Evolutionary conservation across 1,140 invertebrate species (phyloP).

Genomic region (Macrosteles quadrilineatus): DNA sequence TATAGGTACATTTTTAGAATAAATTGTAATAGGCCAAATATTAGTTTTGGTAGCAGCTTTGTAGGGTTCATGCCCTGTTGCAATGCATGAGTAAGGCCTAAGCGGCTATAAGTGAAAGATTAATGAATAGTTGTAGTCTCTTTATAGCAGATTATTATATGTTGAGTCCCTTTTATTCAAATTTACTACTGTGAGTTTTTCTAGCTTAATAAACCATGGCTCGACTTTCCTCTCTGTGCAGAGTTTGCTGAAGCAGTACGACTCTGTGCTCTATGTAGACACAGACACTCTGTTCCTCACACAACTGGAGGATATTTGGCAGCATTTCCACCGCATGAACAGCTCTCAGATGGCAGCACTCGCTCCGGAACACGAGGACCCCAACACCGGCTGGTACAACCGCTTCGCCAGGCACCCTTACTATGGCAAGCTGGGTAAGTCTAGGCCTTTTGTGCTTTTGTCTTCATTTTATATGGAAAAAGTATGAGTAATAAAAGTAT

Average conservation of each 20-base stretch:
- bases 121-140: too few species aligned
- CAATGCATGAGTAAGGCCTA: too few species aligned
- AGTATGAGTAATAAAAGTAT: too few species aligned
- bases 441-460: too few species aligned
- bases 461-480: too few species aligned
- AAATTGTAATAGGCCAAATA: too few species aligned
- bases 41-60: too few species aligned
- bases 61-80: too few species aligned
- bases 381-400: constrained; percentile 93
- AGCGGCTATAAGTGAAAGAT: too few species aligned
- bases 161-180: constrained; percentile 15
- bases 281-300: constrained; percentile 88
- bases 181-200: constrained; percentile 14
- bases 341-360: constrained; percentile 83
- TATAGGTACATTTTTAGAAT: too few species aligned
- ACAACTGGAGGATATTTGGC: constrained; percentile 80
- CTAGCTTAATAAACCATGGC: too few species aligned
- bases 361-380: constrained; percentile 87
- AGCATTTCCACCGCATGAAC: constrained; percentile 82
- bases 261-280: constrained; percentile 91
- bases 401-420: constrained; percentile 93
- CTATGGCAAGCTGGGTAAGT: constrained; percentile 83
- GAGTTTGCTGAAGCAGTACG: constrained; percentile 75
- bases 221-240: constrained; percentile 52
- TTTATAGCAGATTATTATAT: too few species aligned